phyloP scores from a whole-genome alignment of 2,888 invertebrate genomes.

The Quadroppia sp. region DNA sequence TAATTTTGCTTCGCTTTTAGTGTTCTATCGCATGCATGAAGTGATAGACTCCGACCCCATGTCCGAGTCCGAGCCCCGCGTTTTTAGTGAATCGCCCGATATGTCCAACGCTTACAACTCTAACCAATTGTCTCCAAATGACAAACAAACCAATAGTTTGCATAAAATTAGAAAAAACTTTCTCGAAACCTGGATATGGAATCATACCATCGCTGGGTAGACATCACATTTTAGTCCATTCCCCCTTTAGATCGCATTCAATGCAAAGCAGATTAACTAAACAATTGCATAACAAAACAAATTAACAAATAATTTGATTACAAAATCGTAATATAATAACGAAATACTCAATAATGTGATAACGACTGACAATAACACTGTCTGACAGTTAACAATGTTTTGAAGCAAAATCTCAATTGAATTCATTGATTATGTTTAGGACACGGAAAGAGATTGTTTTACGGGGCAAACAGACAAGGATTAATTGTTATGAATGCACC shows the following conservation, averaged over 20 bases:
- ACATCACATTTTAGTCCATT: not conserved
- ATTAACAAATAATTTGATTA: conserved; percentile 11
- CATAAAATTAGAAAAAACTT: conserved; percentile 30
- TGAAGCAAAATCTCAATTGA: conserved; percentile 15
- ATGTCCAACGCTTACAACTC: not conserved
- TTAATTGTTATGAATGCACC: conserved; percentile 38
- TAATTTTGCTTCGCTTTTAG: conserved; percentile 9
- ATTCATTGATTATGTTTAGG: conserved; percentile 33
- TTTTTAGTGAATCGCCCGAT: not conserved
- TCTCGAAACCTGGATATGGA: conserved; percentile 31
- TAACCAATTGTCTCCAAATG: conserved; percentile 12
- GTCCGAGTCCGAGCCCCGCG: not conserved
- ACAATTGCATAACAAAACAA: not conserved
- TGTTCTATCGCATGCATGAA: conserved; percentile 31
- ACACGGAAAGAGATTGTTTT: conserved; percentile 41
- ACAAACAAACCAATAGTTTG: conserved; percentile 16
- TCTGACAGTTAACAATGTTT: not conserved
- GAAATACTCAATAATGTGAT: conserved; percentile 3
- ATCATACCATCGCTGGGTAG: conserved; percentile 33
- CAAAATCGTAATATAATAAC: conserved; percentile 12
- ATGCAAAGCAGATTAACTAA: conserved; percentile 24
- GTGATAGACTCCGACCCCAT: not conserved
- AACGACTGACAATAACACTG: too few species aligned
- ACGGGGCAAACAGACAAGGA: conserved; percentile 37
- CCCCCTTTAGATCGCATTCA: not conserved